These are phyloP conservation scores for Xiphophorus maculatus DNA, from an alignment of 2,113 vertebrate species.

Conservation along the genomic window DNA sequence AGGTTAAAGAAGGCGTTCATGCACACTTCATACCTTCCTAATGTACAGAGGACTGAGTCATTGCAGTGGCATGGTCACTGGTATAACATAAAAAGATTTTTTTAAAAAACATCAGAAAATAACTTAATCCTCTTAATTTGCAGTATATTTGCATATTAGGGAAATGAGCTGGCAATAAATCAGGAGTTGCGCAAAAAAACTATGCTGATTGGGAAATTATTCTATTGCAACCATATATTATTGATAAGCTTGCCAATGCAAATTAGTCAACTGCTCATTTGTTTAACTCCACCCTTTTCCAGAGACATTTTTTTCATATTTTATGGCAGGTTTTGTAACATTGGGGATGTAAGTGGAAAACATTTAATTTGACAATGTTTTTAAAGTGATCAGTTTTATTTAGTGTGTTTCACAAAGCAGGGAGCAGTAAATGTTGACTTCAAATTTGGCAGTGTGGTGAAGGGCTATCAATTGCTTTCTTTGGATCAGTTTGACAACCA, in stretches of 20 bases:
- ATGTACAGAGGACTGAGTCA: conserved; percentile 29
- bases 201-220: conserved; percentile 5
- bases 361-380: too few relatives aligned
- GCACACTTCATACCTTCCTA: conserved; percentile 31
- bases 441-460: too few relatives aligned
- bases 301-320: too few relatives aligned
- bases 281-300: neutral
- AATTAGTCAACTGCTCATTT: conserved; percentile 28
- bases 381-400: too few relatives aligned
- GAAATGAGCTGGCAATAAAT: conserved; percentile 47
- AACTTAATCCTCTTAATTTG: neutral
- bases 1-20: conserved; percentile 31
- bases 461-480: too few relatives aligned
- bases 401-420: too few relatives aligned
- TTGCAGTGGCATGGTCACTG: conserved; percentile 7
- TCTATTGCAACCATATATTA: conserved; percentile 22
- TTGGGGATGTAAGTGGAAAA: too few relatives aligned
- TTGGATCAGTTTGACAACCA: neutral
- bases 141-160: conserved; percentile 7
- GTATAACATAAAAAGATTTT: neutral
- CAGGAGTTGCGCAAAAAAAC: conserved; percentile 28
- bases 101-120: neutral
- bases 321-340: too few relatives aligned
- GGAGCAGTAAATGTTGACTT: too few relatives aligned
- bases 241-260: conserved; percentile 17